Conservation (phyloP, 2,888 invertebrate genomes). For the Dolichopus griseipennis region DNA sequence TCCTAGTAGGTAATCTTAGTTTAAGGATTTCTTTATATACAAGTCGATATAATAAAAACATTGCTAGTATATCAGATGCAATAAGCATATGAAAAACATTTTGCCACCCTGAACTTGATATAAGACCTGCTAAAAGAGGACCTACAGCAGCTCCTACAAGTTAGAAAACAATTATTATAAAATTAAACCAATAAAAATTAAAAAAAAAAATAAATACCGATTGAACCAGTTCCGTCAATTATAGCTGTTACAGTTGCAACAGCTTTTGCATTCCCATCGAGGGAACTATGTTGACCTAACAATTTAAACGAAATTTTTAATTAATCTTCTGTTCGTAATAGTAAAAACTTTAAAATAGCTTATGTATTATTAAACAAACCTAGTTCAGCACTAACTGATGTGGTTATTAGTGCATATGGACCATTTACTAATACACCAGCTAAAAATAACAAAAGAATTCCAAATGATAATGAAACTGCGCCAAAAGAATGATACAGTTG, state of each 20-base stretch:
- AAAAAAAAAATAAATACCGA: constrained; percentile 29
- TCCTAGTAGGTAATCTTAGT: constrained; percentile 32
- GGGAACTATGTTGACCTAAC: constrained; percentile 67
- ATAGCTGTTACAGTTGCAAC: constrained; percentile 96
- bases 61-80: constrained; percentile 65
- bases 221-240: constrained; percentile 85
- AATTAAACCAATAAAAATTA: not conserved
- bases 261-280: constrained; percentile 78
- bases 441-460: constrained; percentile 59
- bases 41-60: constrained; percentile 56
- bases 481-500: constrained; percentile 70
- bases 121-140: constrained; percentile 77
- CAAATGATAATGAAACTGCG: constrained; percentile 50
- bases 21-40: constrained; percentile 43
- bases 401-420: constrained; percentile 92
- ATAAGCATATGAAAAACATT: constrained; percentile 89
- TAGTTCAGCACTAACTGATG: constrained; percentile 89
- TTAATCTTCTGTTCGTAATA: not conserved
- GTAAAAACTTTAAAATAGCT: not conserved
- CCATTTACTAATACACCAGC: constrained; percentile 86
- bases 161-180: not conserved
- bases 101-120: constrained; percentile 68
- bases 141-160: constrained; percentile 76
- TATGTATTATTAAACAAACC: constrained; percentile 34
- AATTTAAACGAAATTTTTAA: constrained; percentile 3